Evolutionary conservation across 2,797 vertebrate genomes (phyloP).

Genomic region (Benthosema pterotum): DNA sequence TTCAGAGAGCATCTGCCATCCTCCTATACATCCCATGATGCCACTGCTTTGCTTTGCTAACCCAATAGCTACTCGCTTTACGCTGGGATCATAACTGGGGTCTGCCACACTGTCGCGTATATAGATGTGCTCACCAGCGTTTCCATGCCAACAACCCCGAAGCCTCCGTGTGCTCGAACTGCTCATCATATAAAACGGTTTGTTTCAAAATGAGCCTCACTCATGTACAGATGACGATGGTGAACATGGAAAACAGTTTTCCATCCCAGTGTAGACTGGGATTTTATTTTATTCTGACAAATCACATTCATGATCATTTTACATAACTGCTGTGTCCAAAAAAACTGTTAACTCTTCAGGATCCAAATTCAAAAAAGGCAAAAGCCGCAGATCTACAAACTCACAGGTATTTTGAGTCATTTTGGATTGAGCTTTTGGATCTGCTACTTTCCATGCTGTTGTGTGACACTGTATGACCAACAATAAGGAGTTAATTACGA

Average conservation of each 20-base stretch:
- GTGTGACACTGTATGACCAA: no score
- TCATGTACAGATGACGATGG: background rate
- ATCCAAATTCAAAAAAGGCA: no score
- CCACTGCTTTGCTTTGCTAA: conserved; percentile 27
- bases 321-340: conserved; percentile 42
- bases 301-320: no score
- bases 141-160: background rate
- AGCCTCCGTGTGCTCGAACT: background rate
- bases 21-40: conserved; percentile 48
- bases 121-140: background rate
- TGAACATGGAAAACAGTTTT: conserved; percentile 2
- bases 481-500: no score
- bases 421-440: no score
- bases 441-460: no score
- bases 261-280: background rate
- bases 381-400: no score
- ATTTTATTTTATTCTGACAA: no score
- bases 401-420: no score
- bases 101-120: conserved; percentile 6
- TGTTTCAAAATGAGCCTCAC: background rate
- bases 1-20: conserved; percentile 71
- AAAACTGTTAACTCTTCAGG: conserved; percentile 27
- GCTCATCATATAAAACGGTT: background rate
- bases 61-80: conserved; percentile 51
- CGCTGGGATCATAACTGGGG: conserved; percentile 40